Base-by-base conservation (phyloP, 2,888 invertebrate species). In the Drosophila vallismaia region DNA sequence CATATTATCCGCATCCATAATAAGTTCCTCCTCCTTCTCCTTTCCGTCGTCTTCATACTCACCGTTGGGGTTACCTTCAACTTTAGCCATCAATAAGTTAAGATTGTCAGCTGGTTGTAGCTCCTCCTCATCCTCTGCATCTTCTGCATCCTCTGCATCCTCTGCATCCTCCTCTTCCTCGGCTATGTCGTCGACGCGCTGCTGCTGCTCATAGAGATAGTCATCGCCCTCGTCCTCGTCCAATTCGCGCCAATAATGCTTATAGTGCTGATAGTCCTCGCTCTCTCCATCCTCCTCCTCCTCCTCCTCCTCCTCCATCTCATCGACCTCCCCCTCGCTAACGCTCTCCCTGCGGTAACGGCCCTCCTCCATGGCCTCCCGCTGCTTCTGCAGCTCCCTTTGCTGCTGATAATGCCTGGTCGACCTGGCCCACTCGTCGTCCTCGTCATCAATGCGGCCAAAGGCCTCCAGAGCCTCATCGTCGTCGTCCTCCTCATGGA, bases 401-500 rank as follows among this genome's bases (percentile, higher is more conserved):
- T 75, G 70, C 64, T 83, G 76, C 57, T 81, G 81, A 67, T 77
- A 77, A 48, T 75, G 78, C 48, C 75, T 75, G 1, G 77, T 74
- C n/a, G 75, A 62, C 54, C 73, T 71, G 28, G 63, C 87, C 89
- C 89, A 89, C 63, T 88, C 89, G 31, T 82, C 83, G 48, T 89
- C 77, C 48, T 76, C 75, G 28, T 88, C 85, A 48, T 89, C 88
- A 3, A 87, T 54, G 8, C 83, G 88, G 4, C 83, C 89, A 66
- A 88, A 88, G 26, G 82, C 86, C 60, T 89, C 88, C 60, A 90
- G 74, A 36, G 79, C 88, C 44, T 89, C 88, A 9, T 79, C 75
- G 26, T 85, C 89, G 38, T 86, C 84, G 51, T 84, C 79, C 70
- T 90, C 90, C 59, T 88, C 88, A 49, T 88, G 89, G 28, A 89